A percentile compares a stretch with the other conserved stretches of the same genome.
Conservation (phyloP, 1,140 invertebrate genomes). For the Brachystomella parvula region DNA sequence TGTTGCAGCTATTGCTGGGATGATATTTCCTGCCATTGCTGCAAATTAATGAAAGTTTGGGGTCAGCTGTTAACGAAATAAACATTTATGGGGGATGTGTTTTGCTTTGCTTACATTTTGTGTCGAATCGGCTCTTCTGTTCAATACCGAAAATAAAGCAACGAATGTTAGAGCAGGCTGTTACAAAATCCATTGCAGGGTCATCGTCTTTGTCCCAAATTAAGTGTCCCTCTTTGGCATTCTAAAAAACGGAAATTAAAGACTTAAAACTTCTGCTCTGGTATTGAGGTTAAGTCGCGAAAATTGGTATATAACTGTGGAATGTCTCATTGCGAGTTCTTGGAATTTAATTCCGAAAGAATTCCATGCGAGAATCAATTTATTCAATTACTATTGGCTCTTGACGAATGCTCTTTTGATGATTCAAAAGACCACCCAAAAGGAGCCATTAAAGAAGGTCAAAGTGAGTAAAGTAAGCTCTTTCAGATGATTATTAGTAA, state of each 20-base stretch:
- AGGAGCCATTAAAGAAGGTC: too few relatives aligned
- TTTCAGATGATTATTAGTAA: conserved; percentile 16
- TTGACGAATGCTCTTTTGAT: too few relatives aligned
- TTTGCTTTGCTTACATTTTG: conserved; percentile 72
- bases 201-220: conserved; percentile 98
- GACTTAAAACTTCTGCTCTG: too few relatives aligned
- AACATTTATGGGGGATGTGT: not conserved
- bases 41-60: conserved; percentile 38
- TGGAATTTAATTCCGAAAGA: too few relatives aligned
- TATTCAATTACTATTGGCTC: too few relatives aligned
- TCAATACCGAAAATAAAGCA: conserved; percentile 84
- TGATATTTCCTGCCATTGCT: conserved; percentile 98
- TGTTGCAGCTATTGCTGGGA: conserved; percentile 96
- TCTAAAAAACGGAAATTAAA: not conserved
- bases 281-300: too few relatives aligned
- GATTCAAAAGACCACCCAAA: too few relatives aligned
- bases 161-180: conserved; percentile 87
- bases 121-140: conserved; percentile 80
- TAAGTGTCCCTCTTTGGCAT: conserved; percentile 55
- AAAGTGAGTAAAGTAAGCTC: too few relatives aligned
- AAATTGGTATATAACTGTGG: too few relatives aligned
- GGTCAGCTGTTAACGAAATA: conserved; percentile 10
- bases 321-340: too few relatives aligned
- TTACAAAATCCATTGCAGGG: conserved; percentile 90
- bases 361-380: too few relatives aligned